Evolutionary conservation across 2,797 vertebrate genomes (phyloP).

Genomic region (Myotis pilosus): DNA sequence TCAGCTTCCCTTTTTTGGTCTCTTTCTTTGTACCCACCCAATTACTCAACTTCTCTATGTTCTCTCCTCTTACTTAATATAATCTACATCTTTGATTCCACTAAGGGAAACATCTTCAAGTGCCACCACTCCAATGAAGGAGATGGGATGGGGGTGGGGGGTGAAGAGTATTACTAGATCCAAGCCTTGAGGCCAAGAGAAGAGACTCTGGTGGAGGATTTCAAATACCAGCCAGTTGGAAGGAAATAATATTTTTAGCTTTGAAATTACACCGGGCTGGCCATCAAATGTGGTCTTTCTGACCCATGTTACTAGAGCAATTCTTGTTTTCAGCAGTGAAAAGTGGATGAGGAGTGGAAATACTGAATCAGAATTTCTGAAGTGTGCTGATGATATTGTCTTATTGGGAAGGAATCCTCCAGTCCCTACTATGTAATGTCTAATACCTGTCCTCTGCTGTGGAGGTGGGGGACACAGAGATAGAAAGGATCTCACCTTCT

Average conservation of each 20-base stretch:
- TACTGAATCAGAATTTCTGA: constrained; percentile 36
- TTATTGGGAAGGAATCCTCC: background rate
- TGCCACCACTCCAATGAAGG: background rate
- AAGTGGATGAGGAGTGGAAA: background rate
- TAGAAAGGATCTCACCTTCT: background rate
- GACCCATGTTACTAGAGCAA: background rate
- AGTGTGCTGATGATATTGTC: background rate
- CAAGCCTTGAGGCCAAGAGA: background rate
- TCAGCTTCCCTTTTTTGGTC: background rate
- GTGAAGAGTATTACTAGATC: background rate
- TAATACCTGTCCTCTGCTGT: background rate
- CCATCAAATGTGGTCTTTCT: background rate
- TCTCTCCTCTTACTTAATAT: background rate
- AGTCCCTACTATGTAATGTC: background rate
- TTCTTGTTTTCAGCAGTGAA: constrained; percentile 11
- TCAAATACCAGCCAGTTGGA: background rate
- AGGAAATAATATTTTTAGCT: background rate
- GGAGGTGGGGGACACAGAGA: background rate
- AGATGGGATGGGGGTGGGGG: background rate
- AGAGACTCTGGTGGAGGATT: background rate
- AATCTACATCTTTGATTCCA: background rate
- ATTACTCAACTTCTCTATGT: background rate
- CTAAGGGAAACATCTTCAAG: constrained; percentile 1
- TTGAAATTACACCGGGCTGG: constrained; percentile 38
- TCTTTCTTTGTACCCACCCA: background rate